Evolutionary conservation across 2,888 invertebrate genomes (phyloP).

Genomic region (Drosophila infuscata): DNA sequence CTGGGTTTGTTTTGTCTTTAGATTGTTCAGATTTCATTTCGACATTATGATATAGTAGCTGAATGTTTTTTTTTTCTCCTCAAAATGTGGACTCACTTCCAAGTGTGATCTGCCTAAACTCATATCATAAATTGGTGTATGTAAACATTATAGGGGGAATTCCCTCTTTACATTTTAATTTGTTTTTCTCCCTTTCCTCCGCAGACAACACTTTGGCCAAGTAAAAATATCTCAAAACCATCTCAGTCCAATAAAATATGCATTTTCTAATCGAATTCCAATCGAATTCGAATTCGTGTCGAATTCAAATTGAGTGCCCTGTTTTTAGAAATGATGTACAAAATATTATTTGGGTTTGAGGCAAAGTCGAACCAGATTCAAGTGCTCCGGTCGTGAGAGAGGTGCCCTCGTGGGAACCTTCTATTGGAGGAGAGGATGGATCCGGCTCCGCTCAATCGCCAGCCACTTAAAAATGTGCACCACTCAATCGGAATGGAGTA

Average conservation of each 20-base stretch:
- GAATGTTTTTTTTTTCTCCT: neutral
- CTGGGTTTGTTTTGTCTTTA: slow-evolving; percentile 1
- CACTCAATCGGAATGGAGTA: neutral
- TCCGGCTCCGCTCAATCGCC: slow-evolving; percentile 48
- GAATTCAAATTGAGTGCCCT: slow-evolving; percentile 30
- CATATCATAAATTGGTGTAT: too few species aligned
- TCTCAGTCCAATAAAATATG: neutral
- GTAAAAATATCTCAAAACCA: neutral
- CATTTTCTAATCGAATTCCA: neutral
- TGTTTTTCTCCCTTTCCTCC: neutral
- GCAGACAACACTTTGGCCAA: slow-evolving; percentile 34
- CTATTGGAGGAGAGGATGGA: slow-evolving; percentile 49
- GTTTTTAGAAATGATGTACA: slow-evolving; percentile 19
- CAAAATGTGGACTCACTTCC: neutral
- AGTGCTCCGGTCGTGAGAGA: slow-evolving; percentile 23
- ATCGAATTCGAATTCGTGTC: slow-evolving; percentile 13
- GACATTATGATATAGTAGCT: neutral
- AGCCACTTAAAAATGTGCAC: slow-evolving; percentile 33
- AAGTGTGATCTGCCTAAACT: neutral
- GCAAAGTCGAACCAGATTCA: neutral
- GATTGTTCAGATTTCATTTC: slow-evolving; percentile 9
- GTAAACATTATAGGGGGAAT: neutral
- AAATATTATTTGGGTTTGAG: slow-evolving; percentile 23
- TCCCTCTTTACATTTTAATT: neutral
- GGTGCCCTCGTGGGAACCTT: slow-evolving; percentile 50